These are phyloP conservation scores for Chrysotoxum bicinctum DNA, from an alignment of 2,888 invertebrate species.

Conservation along the genomic window DNA sequence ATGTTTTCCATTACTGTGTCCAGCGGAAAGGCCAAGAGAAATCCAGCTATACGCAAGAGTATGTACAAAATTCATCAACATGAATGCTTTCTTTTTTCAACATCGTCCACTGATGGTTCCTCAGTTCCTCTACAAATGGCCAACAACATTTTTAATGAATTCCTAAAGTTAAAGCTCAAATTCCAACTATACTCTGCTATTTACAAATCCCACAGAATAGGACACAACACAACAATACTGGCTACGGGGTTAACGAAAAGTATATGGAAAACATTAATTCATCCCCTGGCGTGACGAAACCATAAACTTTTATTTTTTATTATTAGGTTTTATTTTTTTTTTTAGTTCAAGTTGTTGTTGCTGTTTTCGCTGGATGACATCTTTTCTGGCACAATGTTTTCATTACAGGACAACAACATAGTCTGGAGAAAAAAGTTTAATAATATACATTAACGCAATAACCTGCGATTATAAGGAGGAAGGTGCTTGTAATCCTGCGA, in stretches of 20 bases:
- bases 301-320: slow-evolving; percentile 64
- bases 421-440: slow-evolving; percentile 63
- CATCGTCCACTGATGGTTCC: background rate
- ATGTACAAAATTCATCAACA: slow-evolving; percentile 42
- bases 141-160: slow-evolving; percentile 63
- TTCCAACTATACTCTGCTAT: slow-evolving; percentile 22
- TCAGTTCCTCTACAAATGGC: slow-evolving; percentile 7
- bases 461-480: slow-evolving; percentile 72
- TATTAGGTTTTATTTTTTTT: slow-evolving; percentile 42
- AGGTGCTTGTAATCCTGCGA: slow-evolving; percentile 70
- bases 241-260: slow-evolving; percentile 41
- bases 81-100: slow-evolving; percentile 20
- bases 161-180: slow-evolving; percentile 69
- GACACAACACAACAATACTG: too few species aligned
- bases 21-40: slow-evolving; percentile 41
- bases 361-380: slow-evolving; percentile 51
- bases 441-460: slow-evolving; percentile 72
- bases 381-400: slow-evolving; percentile 56
- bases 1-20: slow-evolving; percentile 69
- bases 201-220: background rate
- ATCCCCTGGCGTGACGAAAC: slow-evolving; percentile 72
- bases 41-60: background rate
- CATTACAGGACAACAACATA: slow-evolving; percentile 7
- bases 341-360: slow-evolving; percentile 4
- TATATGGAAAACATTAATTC: slow-evolving; percentile 67